These are phyloP conservation scores for Rhyacophila brunnea DNA, from an alignment of 1,140 invertebrate species.

Conservation along the genomic window DNA sequence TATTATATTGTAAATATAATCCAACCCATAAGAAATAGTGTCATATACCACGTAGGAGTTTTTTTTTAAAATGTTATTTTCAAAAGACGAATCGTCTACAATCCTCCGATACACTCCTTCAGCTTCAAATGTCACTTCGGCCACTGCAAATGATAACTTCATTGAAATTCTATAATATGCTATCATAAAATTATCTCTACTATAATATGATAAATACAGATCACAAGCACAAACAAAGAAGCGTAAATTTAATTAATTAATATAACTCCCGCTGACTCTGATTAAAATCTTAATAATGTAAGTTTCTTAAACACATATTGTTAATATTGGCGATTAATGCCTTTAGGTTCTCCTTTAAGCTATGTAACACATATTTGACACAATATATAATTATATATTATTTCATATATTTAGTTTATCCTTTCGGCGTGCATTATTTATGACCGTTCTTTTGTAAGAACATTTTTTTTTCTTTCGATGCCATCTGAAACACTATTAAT, in stretches of 20 bases:
- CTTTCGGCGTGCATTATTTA: conserved; percentile 8
- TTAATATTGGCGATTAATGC: conserved; percentile 26
- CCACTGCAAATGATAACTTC: not conserved
- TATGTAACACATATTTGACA: conserved; percentile 29
- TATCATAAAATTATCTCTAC: conserved; percentile 3
- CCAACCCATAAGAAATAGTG: not conserved
- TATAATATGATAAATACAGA: conserved; percentile 20
- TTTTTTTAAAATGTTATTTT: too few species aligned
- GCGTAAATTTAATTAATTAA: conserved; percentile 11
- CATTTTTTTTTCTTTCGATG: too few species aligned
- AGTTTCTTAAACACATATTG: conserved; percentile 21
- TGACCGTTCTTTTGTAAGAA: too few species aligned
- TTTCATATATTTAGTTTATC: conserved; percentile 14
- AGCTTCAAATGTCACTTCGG: not conserved
- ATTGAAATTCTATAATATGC: not conserved
- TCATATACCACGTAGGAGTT: not conserved
- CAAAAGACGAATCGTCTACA: too few species aligned
- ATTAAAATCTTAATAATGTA: conserved; percentile 26
- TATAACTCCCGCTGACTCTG: conserved; percentile 20
- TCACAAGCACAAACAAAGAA: conserved; percentile 28
- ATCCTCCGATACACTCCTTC: too few species aligned
- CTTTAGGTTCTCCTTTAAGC: conserved; percentile 23
- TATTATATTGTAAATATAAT: too few species aligned
- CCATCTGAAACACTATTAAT: too few species aligned
- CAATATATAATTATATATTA: conserved; percentile 13